Evolutionary conservation across 2,888 invertebrate genomes (phyloP).

Genomic region (Euzophera pinguis): DNA sequence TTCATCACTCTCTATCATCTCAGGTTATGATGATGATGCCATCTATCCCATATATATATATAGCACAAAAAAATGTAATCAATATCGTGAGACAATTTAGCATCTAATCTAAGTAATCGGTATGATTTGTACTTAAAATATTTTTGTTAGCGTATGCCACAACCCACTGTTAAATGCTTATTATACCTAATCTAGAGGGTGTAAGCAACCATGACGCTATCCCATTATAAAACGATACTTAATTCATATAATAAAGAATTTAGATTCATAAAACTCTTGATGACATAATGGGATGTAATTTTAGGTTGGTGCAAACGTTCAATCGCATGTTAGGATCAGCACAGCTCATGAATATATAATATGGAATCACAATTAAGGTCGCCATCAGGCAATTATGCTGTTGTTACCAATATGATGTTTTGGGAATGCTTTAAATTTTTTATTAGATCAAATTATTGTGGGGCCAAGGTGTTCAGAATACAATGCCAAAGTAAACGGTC

Average conservation of each 20-base stretch:
- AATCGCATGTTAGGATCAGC: constrained; percentile 61
- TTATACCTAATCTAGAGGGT: constrained; percentile 61
- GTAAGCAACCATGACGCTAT: constrained; percentile 60
- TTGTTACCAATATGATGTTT: constrained; percentile 73
- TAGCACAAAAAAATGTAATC: not conserved
- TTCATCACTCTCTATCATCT: not conserved
- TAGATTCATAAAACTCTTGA: constrained; percentile 73
- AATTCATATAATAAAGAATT: constrained; percentile 70
- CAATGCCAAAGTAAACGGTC: constrained; percentile 51
- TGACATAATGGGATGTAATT: constrained; percentile 77
- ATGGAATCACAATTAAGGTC: constrained; percentile 67
- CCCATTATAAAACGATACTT: constrained; percentile 61
- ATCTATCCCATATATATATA: too few species aligned
- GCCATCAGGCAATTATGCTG: constrained; percentile 76
- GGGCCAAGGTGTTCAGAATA: constrained; percentile 56
- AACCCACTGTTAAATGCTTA: constrained; percentile 54
- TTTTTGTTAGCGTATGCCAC: not conserved
- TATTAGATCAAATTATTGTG: constrained; percentile 69
- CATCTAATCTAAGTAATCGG: not conserved
- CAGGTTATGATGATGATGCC: not conserved
- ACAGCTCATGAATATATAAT: constrained; percentile 75
- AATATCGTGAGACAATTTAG: constrained; percentile 1
- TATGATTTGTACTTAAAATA: constrained; percentile 6
- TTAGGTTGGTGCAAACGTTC: constrained; percentile 56
- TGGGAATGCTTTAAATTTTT: constrained; percentile 78